Conservation (phyloP, 2,888 invertebrate genomes). For the Synanthedon tipuliformis region DNA sequence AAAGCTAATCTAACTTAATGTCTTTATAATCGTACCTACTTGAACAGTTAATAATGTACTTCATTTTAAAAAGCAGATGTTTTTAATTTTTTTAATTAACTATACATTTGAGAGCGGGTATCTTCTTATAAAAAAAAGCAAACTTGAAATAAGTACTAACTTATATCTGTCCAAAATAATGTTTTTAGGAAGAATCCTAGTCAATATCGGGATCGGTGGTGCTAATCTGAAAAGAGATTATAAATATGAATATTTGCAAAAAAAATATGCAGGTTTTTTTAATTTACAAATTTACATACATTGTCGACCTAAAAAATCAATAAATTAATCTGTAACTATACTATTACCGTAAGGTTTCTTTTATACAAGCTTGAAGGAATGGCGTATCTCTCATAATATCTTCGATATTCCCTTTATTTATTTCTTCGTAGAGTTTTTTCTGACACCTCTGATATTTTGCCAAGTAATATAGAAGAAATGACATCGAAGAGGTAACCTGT, state of each 20-base stretch:
- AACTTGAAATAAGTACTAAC: slow-evolving; percentile 25
- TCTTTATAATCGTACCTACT: background rate
- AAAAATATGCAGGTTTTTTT: too few relatives aligned
- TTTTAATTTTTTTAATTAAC: too few relatives aligned
- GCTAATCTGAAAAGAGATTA: slow-evolving; percentile 52
- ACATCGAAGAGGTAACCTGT: slow-evolving; percentile 71
- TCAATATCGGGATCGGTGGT: slow-evolving; percentile 74
- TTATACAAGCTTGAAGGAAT: slow-evolving; percentile 74
- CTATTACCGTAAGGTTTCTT: slow-evolving; percentile 71
- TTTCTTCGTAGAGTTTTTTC: slow-evolving; percentile 72
- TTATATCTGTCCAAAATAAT: slow-evolving; percentile 72
- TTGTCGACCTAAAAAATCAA: too few relatives aligned
- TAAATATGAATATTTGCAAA: too few relatives aligned
- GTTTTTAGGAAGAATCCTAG: slow-evolving; percentile 70
- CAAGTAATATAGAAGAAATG: slow-evolving; percentile 75
- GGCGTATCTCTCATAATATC: slow-evolving; percentile 42
- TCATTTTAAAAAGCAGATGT: too few relatives aligned
- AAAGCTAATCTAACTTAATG: background rate
- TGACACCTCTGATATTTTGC: slow-evolving; percentile 75
- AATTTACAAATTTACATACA: too few relatives aligned
- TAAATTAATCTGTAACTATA: background rate
- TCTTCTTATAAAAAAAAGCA: background rate
- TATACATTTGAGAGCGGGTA: too few relatives aligned
- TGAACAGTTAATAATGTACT: too few relatives aligned
- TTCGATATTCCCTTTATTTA: slow-evolving; percentile 33